Percentiles rank a stretch among this genome's conserved stretches.
phyloP scores from a whole-genome alignment of 2,113 vertebrate species.

The Xenus cinereus region DNA sequence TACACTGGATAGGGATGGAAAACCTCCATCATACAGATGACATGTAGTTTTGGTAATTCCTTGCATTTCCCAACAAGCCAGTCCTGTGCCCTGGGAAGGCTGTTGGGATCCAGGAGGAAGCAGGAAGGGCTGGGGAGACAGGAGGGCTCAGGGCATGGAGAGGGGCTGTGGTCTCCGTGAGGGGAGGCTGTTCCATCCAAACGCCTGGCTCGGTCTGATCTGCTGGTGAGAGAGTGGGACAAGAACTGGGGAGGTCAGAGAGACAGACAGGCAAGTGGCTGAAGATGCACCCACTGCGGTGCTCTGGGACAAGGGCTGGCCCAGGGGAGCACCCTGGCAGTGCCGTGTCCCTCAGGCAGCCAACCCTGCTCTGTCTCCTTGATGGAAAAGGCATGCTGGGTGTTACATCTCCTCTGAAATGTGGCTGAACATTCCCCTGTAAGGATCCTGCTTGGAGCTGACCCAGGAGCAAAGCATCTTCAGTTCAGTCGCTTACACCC shows the following conservation, averaged over 20 bases:
- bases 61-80: background rate
- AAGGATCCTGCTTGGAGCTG: background rate
- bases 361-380: background rate
- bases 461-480: background rate
- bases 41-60: background rate
- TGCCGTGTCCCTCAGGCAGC: background rate
- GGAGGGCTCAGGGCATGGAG: background rate
- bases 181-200: background rate
- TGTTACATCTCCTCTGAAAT: background rate
- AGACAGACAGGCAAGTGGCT: background rate
- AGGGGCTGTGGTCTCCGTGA: background rate
- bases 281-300: fast-evolving
- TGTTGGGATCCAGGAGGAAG: background rate
- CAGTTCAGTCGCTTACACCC: background rate
- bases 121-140: background rate
- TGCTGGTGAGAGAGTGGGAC: background rate
- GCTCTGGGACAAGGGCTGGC: background rate
- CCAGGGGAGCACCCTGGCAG: background rate
- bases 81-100: background rate
- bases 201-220: background rate
- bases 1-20: background rate
- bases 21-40: background rate
- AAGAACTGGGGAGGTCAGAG: background rate
- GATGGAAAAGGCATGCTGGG: background rate
- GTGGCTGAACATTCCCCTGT: fast-evolving